Base-by-base conservation (phyloP, 2,113 vertebrate species). In the Dermatemys mawii region DNA sequence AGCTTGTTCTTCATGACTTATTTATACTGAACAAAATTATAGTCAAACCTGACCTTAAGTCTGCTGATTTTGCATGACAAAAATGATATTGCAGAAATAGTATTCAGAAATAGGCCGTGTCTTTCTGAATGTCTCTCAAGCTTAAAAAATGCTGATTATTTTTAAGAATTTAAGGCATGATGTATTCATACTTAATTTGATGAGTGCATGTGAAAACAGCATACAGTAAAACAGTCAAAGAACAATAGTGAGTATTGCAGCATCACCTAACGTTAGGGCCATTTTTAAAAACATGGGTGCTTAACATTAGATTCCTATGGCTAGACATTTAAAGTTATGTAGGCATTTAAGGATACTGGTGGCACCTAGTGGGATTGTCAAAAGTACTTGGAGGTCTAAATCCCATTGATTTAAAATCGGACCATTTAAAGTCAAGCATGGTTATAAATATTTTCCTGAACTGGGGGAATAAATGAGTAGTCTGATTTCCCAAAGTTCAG, bases 21-120 rank as follows among this genome's bases (percentile, higher is more conserved):
- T 93, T 96, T 93, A 89, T 55, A 53, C 16, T 83, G 53, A 73
- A 48, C 14, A 24, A n/a, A 85, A 89, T 89, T 76, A 67, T 53
- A 90, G 85, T 96, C 80, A 93, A 95, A 89, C 2, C 11, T 95
- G 83, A 90, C 95, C 86, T 94, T 95, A 49, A 94, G 53, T 93
- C 12, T 95, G 22, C 32, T 84, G 90, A 53, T 86, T 94, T 53
- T 93, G n/a, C 55, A 90, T 95, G 91, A 90, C 27, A 89, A 93
- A 96, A 92, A n/a, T 48, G 19, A 75, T 79, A 94, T 81, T 75
- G 49, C 10, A 60, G 88, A 91, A 92, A 35, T 5, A 35, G 3
- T 35, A 50, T 67, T 90, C 35, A 95, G 75, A 88, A 90, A 83
- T 29, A 4, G 82, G 0, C 10, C 57, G n/a, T 84, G 88, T 86